These are phyloP conservation scores for Pelmatolapia mariae DNA, from an alignment of 2,113 vertebrate species.

Conservation along the genomic window DNA sequence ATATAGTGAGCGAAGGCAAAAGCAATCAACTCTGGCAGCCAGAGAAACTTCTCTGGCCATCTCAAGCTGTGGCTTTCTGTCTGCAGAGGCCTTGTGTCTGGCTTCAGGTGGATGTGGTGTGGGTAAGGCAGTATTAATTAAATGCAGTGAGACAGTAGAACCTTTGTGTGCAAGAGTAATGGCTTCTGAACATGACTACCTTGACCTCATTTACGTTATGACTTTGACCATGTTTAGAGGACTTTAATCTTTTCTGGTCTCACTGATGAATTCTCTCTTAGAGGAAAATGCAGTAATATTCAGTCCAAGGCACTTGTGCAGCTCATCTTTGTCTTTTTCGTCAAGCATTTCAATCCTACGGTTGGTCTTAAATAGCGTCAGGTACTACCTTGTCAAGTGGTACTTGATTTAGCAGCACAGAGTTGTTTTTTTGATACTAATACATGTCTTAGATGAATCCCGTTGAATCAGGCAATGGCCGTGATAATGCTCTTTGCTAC, in stretches of 20 bases:
- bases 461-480: not conserved
- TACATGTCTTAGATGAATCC: not conserved
- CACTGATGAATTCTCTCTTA: not conserved
- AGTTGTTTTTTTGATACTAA: conserved; percentile 6
- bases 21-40: conserved; percentile 40
- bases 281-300: not conserved
- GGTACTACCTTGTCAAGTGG: not conserved
- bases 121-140: conserved; percentile 56
- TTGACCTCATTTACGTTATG: conserved; percentile 48
- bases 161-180: conserved; percentile 50
- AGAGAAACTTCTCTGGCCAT: not conserved
- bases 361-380: not conserved
- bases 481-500: conserved; percentile 14
- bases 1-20: conserved; percentile 32
- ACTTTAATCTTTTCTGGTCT: conserved; percentile 29
- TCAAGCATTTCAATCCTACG: not conserved
- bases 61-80: not conserved
- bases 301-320: not conserved
- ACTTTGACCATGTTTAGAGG: conserved; percentile 60
- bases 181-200: conserved; percentile 19
- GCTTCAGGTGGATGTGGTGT: not conserved
- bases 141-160: conserved; percentile 43
- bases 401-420: not conserved
- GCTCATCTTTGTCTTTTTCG: not conserved
- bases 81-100: not conserved